A percentile compares a stretch with the other conserved stretches of the same genome.
phyloP scores from a whole-genome alignment of 2,113 vertebrate species.

The Andinoacara biseriatus region DNA sequence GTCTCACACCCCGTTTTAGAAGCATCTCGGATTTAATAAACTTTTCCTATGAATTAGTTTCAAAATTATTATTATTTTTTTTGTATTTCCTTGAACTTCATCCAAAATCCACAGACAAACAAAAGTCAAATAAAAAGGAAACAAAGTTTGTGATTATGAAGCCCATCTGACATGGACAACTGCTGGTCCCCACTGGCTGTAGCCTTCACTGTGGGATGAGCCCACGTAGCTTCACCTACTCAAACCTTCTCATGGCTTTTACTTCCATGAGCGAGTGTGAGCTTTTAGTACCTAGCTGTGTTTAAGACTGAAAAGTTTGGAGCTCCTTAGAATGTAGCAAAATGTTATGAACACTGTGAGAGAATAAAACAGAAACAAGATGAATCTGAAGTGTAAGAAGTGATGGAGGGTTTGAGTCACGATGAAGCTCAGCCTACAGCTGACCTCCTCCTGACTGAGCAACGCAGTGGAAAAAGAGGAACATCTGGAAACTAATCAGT shows the following conservation, averaged over 20 bases:
- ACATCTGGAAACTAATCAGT: slow-evolving; percentile 49
- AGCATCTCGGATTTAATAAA: background rate
- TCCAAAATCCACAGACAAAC: background rate
- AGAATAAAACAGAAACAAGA: background rate
- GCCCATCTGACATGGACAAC: background rate
- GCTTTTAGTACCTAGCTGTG: background rate
- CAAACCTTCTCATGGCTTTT: background rate
- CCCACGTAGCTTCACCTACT: background rate
- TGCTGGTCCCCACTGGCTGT: background rate
- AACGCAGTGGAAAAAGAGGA: slow-evolving; percentile 5
- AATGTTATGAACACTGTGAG: background rate
- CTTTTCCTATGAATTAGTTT: background rate
- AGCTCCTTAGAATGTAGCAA: background rate
- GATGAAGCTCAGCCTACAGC: background rate
- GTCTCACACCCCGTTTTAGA: too few relatives aligned
- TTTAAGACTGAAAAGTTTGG: background rate
- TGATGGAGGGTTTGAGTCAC: background rate
- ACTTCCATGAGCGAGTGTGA: too few relatives aligned
- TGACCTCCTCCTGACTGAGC: slow-evolving; percentile 3
- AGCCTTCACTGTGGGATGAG: background rate
- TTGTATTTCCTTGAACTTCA: background rate
- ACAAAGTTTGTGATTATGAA: too few relatives aligned
- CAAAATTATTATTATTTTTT: background rate
- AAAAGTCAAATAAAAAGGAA: background rate
- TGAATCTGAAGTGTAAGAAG: background rate